phyloP scores from a whole-genome alignment of 2,888 invertebrate genomes.

The Sipha maydis region DNA sequence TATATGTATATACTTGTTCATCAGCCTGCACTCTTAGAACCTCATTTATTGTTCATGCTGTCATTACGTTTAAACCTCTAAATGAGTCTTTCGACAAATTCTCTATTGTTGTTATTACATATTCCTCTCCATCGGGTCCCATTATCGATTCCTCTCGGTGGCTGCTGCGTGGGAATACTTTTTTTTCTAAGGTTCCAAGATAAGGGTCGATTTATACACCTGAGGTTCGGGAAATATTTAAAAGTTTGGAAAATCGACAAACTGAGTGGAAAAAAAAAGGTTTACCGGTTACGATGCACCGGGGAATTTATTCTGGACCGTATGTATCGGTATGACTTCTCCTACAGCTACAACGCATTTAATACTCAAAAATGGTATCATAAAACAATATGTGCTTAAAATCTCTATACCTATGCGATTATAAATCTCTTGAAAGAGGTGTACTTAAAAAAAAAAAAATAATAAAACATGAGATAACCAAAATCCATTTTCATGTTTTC shows the following conservation, averaged over 20 bases:
- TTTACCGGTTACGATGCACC: slow-evolving; percentile 52
- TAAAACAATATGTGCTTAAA: slow-evolving; percentile 45
- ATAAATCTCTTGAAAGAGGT: slow-evolving; percentile 42
- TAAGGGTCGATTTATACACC: slow-evolving; percentile 54
- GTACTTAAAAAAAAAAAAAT: slow-evolving; percentile 5
- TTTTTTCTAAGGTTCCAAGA: slow-evolving; percentile 20
- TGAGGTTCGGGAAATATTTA: slow-evolving; percentile 53
- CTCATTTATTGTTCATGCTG: slow-evolving; percentile 20
- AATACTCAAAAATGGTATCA: slow-evolving; percentile 1
- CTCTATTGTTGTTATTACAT: slow-evolving; percentile 46
- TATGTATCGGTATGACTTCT: not conserved
- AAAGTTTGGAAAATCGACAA: slow-evolving; percentile 56
- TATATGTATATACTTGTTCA: not conserved
- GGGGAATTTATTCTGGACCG: slow-evolving; percentile 48
- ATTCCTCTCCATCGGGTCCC: not conserved
- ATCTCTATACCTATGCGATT: slow-evolving; percentile 30
- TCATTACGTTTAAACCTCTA: slow-evolving; percentile 25
- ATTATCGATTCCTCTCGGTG: slow-evolving; percentile 21
- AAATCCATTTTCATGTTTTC: slow-evolving; percentile 1
- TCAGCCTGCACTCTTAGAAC: not conserved
- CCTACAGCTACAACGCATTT: not conserved
- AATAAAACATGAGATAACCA: not conserved
- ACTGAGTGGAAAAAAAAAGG: slow-evolving; percentile 42
- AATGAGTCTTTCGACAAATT: slow-evolving; percentile 59
- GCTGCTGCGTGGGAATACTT: not conserved